Base-by-base conservation (phyloP, 2,888 invertebrate genomes). In the Nasonia oneida region DNA sequence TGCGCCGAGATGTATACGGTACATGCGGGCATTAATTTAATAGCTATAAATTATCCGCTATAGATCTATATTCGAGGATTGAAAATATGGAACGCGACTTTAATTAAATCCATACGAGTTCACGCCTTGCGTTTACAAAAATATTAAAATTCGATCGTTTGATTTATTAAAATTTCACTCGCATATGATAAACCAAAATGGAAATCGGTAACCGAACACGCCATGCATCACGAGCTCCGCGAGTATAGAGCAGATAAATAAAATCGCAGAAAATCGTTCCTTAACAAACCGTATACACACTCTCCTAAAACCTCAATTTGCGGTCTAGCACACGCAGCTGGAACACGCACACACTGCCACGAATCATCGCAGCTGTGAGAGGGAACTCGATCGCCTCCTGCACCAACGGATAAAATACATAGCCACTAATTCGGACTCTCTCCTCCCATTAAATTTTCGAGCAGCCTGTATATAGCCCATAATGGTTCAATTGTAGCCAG, bases 321-420 rank as follows among this genome's bases (percentile, higher is more conserved):
- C n/a, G 6, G 42, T 42, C 18, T 1, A 39, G 29, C 47, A 37
- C 42, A 37, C 42, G 42, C 73, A 74, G 74, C 61, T 61, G 57
- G 74, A 57, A 33, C 14, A 23, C 23, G 47, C 73, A n/a, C 39
- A 42, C 73, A 42, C 73, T 2, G 23, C 2, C 67, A 14, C 39
- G 39, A 29, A 12, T 80, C 70, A 71, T 71, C 53, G 79, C 77
- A 42, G 64, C 39, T 77, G 47, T 8, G 10, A 47, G 47, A 47
- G 47, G 47, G 37, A 42, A 80, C 33, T 80, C 53, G 79, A 80
- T 80, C 74, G 29, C 29, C 12, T 78, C 47, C 37, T 37, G 37
- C 23, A 33, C 64, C 64, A n/a, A 29, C 39, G 18, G 50, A 76
- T 82, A 61, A 83, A 78, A 77, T 50, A 77, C 47, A 78, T 47